Evolutionary conservation across 2,888 invertebrate species (phyloP).

Genomic region (Pelosia muscerda): DNA sequence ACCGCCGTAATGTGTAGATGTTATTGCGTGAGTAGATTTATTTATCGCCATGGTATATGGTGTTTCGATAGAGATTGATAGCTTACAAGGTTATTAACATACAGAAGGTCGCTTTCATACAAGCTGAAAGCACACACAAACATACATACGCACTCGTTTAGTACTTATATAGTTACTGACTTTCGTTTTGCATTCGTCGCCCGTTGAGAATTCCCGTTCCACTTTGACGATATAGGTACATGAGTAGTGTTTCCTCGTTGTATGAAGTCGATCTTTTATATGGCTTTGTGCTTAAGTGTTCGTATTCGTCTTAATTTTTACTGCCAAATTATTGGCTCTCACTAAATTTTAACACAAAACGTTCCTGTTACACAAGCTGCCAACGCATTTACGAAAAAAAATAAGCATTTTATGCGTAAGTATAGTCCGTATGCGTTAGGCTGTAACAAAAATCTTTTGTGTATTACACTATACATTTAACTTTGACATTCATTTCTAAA

Average conservation of each 20-base stretch:
- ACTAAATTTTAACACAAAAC: background rate
- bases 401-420: slow-evolving; percentile 1
- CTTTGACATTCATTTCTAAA: slow-evolving; percentile 1
- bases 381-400: background rate
- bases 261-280: background rate
- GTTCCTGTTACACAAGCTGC: slow-evolving; percentile 4
- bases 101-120: background rate
- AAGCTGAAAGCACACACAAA: background rate
- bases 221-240: no score
- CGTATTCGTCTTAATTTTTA: background rate
- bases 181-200: no score
- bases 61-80: slow-evolving; percentile 1
- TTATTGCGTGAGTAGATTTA: slow-evolving; percentile 11
- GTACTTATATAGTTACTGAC: no score
- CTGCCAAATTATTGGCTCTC: background rate
- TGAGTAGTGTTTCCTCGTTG: background rate
- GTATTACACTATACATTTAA: background rate
- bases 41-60: background rate
- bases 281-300: background rate
- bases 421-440: background rate
- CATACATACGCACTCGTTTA: no score
- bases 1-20: slow-evolving; percentile 10
- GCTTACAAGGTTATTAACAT: slow-evolving; percentile 4
- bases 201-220: no score
- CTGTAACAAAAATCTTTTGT: slow-evolving; percentile 8